These are phyloP conservation scores for Naja naja DNA, from an alignment of 2,113 vertebrate genomes.

Conservation along the genomic window DNA sequence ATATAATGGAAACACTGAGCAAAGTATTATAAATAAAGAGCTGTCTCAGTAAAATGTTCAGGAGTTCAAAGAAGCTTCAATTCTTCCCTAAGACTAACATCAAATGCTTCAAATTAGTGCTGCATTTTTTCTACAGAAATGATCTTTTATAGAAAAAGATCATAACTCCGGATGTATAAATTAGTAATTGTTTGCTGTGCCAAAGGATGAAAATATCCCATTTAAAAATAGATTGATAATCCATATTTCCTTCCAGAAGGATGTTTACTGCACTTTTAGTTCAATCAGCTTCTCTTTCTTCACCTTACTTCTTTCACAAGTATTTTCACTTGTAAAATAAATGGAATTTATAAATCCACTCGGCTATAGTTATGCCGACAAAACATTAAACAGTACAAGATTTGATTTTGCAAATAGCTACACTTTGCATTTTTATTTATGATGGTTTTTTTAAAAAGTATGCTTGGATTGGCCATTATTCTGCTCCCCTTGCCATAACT, in stretches of 20 bases:
- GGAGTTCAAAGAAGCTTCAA: slow-evolving; percentile 72
- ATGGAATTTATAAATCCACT: slow-evolving; percentile 34
- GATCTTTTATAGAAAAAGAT: slow-evolving; percentile 39
- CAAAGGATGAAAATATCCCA: slow-evolving; percentile 52
- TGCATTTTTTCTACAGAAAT: neutral
- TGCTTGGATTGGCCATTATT: neutral
- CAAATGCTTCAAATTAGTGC: slow-evolving; percentile 58
- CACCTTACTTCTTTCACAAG: too few species aligned
- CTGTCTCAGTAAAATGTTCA: slow-evolving; percentile 68
- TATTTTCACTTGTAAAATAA: slow-evolving; percentile 44
- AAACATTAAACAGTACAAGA: slow-evolving; percentile 20
- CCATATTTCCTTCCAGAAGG: slow-evolving; percentile 41
- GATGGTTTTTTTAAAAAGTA: neutral
- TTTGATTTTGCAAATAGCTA: slow-evolving; percentile 31
- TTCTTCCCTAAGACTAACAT: slow-evolving; percentile 65
- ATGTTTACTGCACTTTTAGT: slow-evolving; percentile 12
- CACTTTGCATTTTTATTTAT: neutral
- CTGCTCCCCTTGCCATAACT: neutral
- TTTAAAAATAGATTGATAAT: slow-evolving; percentile 37
- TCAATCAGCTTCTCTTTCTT: slow-evolving; percentile 18
- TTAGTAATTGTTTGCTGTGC: slow-evolving; percentile 44
- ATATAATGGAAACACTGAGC: slow-evolving; percentile 66
- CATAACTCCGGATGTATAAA: slow-evolving; percentile 36
- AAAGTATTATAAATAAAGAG: slow-evolving; percentile 65
- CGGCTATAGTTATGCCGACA: neutral